These are phyloP conservation scores for Pristis pectinata DNA, from an alignment of 2,797 vertebrate species.

Conservation along the genomic window DNA sequence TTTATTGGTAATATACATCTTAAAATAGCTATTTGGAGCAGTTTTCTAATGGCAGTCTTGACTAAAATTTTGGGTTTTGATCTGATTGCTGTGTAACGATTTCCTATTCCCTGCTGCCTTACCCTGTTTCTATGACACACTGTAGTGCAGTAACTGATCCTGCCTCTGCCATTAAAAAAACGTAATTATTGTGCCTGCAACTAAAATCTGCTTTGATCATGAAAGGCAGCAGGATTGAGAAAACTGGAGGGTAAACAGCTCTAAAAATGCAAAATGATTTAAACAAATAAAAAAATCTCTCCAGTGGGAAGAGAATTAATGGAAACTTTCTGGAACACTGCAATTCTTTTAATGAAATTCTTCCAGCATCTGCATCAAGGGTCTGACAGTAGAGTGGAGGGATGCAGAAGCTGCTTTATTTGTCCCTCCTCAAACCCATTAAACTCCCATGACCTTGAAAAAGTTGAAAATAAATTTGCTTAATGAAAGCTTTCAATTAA, in stretches of 20 bases:
- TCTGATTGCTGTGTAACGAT: neutral
- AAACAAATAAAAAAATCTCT: neutral
- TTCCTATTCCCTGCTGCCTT: slow-evolving; percentile 3
- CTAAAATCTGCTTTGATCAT: neutral
- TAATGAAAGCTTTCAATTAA: neutral
- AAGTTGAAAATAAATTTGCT: slow-evolving; percentile 12
- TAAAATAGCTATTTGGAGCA: neutral
- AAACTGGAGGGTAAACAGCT: neutral
- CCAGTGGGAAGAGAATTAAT: neutral
- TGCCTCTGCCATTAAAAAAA: neutral
- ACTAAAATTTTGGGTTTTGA: neutral
- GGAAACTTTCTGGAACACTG: neutral
- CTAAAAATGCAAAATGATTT: neutral
- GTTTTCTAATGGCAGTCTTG: neutral
- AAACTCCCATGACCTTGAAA: neutral
- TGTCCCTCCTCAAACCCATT: neutral
- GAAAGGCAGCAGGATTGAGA: neutral
- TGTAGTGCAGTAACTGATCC: neutral
- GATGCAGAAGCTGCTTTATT: neutral
- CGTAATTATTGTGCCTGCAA: neutral
- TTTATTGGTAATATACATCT: neutral
- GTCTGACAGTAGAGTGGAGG: neutral
- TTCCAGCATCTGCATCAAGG: neutral
- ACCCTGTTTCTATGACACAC: neutral
- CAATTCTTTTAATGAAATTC: neutral